These are phyloP conservation scores for Camelus bactrianus DNA, from an alignment of 2,113 vertebrate genomes.

Conservation along the genomic window DNA sequence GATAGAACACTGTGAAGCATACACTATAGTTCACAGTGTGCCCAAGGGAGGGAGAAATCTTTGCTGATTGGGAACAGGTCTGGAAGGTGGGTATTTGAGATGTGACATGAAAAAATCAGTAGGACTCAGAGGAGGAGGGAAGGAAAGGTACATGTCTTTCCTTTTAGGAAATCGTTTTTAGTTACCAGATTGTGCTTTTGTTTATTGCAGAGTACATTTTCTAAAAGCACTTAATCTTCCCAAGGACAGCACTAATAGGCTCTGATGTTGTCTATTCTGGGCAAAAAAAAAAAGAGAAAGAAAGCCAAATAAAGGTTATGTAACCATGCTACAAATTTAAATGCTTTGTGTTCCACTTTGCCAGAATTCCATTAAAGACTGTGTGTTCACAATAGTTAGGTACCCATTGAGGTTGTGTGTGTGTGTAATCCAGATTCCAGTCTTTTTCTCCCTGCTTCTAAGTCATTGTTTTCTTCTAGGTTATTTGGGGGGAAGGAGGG, in stretches of 20 bases:
- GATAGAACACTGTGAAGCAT: not conserved
- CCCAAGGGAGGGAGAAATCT: not conserved
- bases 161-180: constrained; percentile 68
- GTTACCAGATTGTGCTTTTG: constrained; percentile 62
- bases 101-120: not conserved
- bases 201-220: constrained; percentile 61
- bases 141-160: not conserved
- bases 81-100: not conserved
- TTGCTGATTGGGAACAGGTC: not conserved
- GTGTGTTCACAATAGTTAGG: not conserved
- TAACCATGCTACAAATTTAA: constrained; percentile 68
- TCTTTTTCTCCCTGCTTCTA: not conserved
- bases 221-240: constrained; percentile 79
- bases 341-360: constrained; percentile 51
- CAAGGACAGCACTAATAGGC: constrained; percentile 73
- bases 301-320: constrained; percentile 63
- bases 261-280: constrained; percentile 58
- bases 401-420: rapidly evolving
- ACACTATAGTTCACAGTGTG: not conserved
- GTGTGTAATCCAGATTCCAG: not conserved
- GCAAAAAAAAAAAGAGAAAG: not conserved
- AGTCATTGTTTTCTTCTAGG: not conserved
- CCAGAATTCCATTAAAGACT: constrained; percentile 49
- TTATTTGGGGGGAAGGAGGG: not conserved
- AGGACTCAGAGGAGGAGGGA: not conserved